phyloP scores from a whole-genome alignment of 1,140 invertebrate species.

The Lepidurus apus region DNA sequence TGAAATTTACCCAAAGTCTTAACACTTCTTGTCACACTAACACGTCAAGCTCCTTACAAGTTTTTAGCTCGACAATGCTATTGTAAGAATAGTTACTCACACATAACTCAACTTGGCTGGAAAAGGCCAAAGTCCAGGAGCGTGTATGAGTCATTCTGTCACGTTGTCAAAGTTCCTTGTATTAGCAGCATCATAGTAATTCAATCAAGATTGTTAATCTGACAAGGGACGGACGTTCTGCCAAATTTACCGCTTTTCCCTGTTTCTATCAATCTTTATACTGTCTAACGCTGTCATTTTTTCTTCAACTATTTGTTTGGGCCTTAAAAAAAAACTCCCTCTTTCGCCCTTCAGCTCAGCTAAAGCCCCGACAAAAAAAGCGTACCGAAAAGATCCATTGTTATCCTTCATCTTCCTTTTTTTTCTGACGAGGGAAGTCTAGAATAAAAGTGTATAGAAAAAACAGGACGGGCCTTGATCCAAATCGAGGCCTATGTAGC shows the following conservation, averaged over 20 bases:
- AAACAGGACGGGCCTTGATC: neutral
- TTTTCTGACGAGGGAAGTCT: neutral
- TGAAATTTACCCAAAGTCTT: too few species aligned
- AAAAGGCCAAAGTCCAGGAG: neutral
- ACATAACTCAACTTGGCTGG: neutral
- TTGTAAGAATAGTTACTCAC: neutral
- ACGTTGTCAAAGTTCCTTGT: neutral
- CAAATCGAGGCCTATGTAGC: neutral
- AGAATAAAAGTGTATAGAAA: neutral
- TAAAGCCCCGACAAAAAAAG: neutral
- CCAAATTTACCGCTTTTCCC: conserved; percentile 4
- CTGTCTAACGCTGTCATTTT: neutral
- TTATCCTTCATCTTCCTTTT: neutral
- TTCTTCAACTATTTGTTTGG: neutral
- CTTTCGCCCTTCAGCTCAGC: neutral
- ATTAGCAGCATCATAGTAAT: neutral
- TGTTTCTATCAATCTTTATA: conserved; percentile 10
- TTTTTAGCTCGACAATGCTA: too few species aligned
- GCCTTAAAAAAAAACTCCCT: neutral
- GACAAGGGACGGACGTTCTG: neutral
- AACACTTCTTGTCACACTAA: too few species aligned
- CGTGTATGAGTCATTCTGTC: neutral
- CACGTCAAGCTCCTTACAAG: too few species aligned
- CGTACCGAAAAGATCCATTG: neutral
- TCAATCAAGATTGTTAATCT: neutral